Conservation (phyloP, 2,888 invertebrate species). For the Lissonota sp. region DNA sequence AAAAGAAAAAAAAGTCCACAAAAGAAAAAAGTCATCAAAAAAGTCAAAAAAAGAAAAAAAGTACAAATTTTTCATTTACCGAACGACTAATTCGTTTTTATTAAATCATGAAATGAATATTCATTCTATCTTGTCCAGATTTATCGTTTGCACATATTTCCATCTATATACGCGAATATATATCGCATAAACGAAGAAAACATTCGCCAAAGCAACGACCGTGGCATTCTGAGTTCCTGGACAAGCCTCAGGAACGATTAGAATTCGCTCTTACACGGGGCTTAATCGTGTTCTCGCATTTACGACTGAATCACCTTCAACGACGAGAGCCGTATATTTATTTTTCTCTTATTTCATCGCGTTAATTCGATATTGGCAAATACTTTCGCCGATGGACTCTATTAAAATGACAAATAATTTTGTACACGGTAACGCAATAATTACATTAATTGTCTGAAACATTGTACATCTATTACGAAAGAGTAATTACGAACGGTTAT, state of each 20-base stretch:
- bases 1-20: too few species aligned
- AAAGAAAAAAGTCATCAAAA: too few species aligned
- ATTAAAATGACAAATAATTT: too few species aligned
- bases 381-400: too few species aligned
- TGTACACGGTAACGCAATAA: too few species aligned
- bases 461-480: too few species aligned
- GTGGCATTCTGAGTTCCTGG: constrained; percentile 56
- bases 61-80: background rate
- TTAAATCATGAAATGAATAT: background rate
- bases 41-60: too few species aligned
- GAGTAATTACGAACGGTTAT: too few species aligned
- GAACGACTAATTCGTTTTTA: background rate
- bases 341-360: too few species aligned
- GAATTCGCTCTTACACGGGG: constrained; percentile 27
- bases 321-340: constrained; percentile 31
- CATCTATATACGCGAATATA: constrained; percentile 10
- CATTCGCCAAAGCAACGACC: constrained; percentile 54
- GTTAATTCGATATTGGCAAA: too few species aligned
- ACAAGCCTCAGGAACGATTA: constrained; percentile 42
- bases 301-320: constrained; percentile 42
- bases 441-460: too few species aligned
- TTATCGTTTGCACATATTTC: background rate
- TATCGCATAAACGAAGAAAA: background rate
- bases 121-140: background rate
- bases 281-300: constrained; percentile 41